phyloP scores from a whole-genome alignment of 2,797 vertebrate genomes.

The Sebastes nivosus region DNA sequence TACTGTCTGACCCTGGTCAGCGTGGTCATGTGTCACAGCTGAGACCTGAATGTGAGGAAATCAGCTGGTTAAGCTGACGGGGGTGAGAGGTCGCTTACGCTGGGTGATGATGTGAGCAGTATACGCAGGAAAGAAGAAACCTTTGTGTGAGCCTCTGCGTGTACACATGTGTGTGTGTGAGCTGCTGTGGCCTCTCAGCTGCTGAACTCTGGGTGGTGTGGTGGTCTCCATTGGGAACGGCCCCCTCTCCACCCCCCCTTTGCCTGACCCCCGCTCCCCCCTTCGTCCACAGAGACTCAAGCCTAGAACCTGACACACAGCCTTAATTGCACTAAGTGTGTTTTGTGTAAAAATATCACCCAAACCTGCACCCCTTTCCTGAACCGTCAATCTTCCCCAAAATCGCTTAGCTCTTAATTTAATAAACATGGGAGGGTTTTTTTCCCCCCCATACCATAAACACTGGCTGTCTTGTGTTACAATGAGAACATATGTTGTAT shows the following conservation, averaged over 20 bases:
- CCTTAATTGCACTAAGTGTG: constrained; percentile 84
- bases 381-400: constrained; percentile 80
- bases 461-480: constrained; percentile 78
- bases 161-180: not conserved
- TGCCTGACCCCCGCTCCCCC: constrained; percentile 24
- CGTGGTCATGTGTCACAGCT: constrained; percentile 27
- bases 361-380: constrained; percentile 83
- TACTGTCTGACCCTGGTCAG: not conserved
- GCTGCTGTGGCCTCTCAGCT: constrained; percentile 48
- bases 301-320: constrained; percentile 73
- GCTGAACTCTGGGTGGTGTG: constrained; percentile 59
- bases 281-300: constrained; percentile 58
- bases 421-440: constrained; percentile 77
- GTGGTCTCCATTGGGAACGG: constrained; percentile 34
- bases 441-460: constrained; percentile 72
- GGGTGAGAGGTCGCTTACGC: constrained; percentile 40
- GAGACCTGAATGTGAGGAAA: constrained; percentile 49
- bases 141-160: constrained; percentile 37
- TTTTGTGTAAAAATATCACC: constrained; percentile 88
- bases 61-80: constrained; percentile 49
- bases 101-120: constrained; percentile 31
- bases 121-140: constrained; percentile 53
- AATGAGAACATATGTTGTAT: constrained; percentile 81
- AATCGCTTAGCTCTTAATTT: constrained; percentile 80
- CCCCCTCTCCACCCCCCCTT: constrained; percentile 1